Evolutionary conservation across 2,113 vertebrate species (phyloP).

Genomic region (Zosterops lateralis): DNA sequence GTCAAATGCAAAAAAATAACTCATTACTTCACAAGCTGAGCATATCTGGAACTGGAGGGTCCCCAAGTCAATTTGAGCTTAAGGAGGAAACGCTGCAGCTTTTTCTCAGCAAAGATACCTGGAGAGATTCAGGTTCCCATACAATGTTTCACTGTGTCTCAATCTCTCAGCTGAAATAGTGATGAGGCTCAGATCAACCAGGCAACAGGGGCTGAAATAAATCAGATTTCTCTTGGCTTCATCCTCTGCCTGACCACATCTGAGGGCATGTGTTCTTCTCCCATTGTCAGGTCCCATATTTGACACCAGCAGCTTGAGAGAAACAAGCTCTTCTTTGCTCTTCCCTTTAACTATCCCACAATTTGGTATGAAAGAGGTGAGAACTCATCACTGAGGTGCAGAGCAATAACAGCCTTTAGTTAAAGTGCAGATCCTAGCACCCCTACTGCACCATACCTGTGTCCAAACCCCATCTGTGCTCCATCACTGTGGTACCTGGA

Average conservation of each 20-base stretch:
- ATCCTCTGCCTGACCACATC: background rate
- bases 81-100: background rate
- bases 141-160: background rate
- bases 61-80: background rate
- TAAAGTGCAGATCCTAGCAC: background rate
- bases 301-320: background rate
- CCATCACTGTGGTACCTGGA: accelerated
- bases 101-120: background rate
- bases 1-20: background rate
- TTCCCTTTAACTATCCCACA: background rate
- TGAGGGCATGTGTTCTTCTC: background rate
- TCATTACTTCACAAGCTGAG: background rate
- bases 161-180: background rate
- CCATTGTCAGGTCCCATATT: background rate
- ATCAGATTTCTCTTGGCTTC: background rate
- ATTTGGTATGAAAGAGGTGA: background rate
- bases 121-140: background rate
- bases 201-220: background rate
- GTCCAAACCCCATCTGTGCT: background rate
- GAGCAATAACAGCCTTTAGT: background rate
- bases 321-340: background rate
- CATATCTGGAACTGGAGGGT: background rate
- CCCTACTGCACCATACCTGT: accelerated
- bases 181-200: background rate
- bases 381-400: background rate